Conservation (phyloP, 2,797 vertebrate genomes). For the Anguilla marmorata region DNA sequence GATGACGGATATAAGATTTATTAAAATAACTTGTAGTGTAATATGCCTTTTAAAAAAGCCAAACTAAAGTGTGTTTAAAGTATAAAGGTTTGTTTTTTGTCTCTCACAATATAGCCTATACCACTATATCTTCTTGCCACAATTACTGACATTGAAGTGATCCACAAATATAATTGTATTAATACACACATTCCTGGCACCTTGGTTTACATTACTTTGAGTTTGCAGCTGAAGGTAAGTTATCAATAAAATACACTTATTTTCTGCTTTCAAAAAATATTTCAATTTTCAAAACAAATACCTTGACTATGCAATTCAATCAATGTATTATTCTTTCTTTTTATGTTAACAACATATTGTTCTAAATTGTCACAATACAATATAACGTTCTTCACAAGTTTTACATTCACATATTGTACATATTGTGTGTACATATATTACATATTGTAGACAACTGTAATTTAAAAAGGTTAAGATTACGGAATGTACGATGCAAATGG, state of each 20-base stretch:
- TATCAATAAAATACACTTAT: background rate
- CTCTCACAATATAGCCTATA: background rate
- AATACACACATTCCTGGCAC: background rate
- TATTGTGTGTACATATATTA: too few relatives aligned
- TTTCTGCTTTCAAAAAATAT: background rate
- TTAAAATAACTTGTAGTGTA: background rate
- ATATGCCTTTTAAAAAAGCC: background rate
- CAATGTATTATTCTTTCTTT: background rate
- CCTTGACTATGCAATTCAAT: background rate
- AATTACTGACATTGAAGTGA: background rate
- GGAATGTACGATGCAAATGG: too few relatives aligned
- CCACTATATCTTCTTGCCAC: background rate
- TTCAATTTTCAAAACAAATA: background rate
- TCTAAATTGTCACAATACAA: background rate
- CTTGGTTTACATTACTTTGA: background rate
- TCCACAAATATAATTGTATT: background rate
- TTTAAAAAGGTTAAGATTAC: too few relatives aligned
- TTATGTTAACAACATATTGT: background rate
- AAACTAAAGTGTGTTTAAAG: too few relatives aligned
- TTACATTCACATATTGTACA: background rate
- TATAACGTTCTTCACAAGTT: background rate
- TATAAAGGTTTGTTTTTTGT: background rate
- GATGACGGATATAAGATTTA: background rate
- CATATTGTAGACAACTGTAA: too few relatives aligned
- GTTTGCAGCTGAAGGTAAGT: background rate